A percentile compares a stretch with the other conserved stretches of the same genome.
phyloP scores from a whole-genome alignment of 1,140 invertebrate species.

The Drosophila chauvacae region DNA sequence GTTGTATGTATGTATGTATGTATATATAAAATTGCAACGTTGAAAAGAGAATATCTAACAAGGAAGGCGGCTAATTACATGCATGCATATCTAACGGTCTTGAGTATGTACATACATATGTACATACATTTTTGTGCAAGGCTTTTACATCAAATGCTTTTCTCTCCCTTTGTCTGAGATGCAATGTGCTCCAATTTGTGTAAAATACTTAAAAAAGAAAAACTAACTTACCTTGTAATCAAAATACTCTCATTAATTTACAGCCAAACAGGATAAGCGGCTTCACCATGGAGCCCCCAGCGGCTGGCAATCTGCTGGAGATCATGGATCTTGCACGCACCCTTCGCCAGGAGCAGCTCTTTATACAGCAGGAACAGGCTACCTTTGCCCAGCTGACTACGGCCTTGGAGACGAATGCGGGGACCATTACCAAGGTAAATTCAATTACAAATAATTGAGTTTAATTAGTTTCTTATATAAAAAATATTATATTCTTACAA shows the following conservation, averaged over 20 bases:
- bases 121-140: background rate
- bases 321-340: conserved; percentile 84
- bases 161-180: background rate
- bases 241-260: background rate
- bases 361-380: conserved; percentile 81
- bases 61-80: conserved; percentile 14
- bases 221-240: too few species aligned
- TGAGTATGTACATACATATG: background rate
- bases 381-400: conserved; percentile 73
- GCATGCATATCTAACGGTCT: background rate
- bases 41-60: conserved; percentile 16
- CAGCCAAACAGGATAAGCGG: conserved; percentile 14
- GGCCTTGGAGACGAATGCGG: conserved; percentile 71
- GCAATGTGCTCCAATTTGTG: background rate
- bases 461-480: background rate
- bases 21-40: background rate
- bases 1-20: too few species aligned
- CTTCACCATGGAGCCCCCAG: conserved; percentile 75
- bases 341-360: conserved; percentile 82
- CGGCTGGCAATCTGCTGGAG: conserved; percentile 82
- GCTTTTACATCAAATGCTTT: background rate
- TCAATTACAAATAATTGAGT: too few species aligned
- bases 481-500: too few species aligned
- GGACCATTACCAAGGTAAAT: conserved; percentile 73
- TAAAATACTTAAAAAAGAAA: too few species aligned